Evolutionary conservation across 2,888 invertebrate genomes (phyloP), one percentile per base, ranked within the genome.

Genomic region (Lithophane socia): DNA sequence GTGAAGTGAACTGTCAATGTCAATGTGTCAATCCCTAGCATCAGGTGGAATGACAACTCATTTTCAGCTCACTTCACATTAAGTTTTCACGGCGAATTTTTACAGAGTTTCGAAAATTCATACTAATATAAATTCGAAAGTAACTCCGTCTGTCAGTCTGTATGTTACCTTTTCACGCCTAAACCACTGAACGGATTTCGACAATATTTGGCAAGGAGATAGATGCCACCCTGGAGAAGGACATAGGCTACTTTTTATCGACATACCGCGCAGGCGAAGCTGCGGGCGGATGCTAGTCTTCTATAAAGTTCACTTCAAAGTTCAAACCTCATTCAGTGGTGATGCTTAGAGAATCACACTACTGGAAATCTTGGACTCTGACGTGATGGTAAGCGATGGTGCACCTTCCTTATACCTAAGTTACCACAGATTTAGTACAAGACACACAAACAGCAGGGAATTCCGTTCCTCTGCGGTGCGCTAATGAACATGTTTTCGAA

Each of bases 401-500:
- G 42, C 42, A 52, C 3, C 9, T 24, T 68, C 5, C 3, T 9
- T 18, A 0, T 16, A 16, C 49, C 16, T 16, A 49, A 16, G 16
- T 5, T 16, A 49, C 16, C 49, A 49, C 16, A 13, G 29, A 29
- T 29, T 29, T 29, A 29, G 29, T 29, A 29, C 29, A 29, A 29
- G 29, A 29, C 29, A 29, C 29, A 29, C 29, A 29, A 29, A 29
- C 3, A 13, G 1, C 42, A 13, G 42, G 29, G 13, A 16, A 61
- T 61, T n/a, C 24, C 37, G 18, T 3, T 54, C 8, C 18, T 18
- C n/a, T 3, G 1, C 8, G 0, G 9, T 29, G 49, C 64, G 16
- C 79, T 52, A 24, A 13, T 18, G n/a, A 64, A 64, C 44, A 13
- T 56, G 24, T 65, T 71, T 64, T 12, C 64, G 2, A 44, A 64